These are phyloP conservation scores for Elegia similella DNA, from an alignment of 2,888 invertebrate genomes.

Conservation along the genomic window DNA sequence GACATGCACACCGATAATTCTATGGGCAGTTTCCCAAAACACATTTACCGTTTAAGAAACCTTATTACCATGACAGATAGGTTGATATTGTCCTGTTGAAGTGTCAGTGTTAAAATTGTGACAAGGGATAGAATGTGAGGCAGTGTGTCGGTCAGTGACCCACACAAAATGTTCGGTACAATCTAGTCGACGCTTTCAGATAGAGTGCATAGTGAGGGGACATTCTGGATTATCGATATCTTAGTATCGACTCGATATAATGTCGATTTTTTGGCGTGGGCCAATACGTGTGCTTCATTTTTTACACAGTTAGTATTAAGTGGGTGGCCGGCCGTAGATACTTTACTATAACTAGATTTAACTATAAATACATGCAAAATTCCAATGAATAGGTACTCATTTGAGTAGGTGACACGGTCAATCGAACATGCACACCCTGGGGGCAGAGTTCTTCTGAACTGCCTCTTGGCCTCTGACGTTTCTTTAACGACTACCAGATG, in stretches of 20 bases:
- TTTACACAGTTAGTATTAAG: too few species aligned
- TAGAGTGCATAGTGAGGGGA: conserved; percentile 50
- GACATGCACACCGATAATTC: conserved; percentile 21
- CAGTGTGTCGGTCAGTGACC: conserved; percentile 73
- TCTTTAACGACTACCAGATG: too few species aligned
- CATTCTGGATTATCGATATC: not conserved
- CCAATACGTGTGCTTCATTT: too few species aligned
- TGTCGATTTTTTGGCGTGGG: not conserved
- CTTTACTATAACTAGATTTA: too few species aligned
- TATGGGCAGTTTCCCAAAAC: conserved; percentile 20
- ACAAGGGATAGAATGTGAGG: conserved; percentile 57
- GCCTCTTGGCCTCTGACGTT: too few species aligned
- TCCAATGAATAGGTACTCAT: too few species aligned
- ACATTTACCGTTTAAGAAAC: conserved; percentile 19
- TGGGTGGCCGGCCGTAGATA: too few species aligned
- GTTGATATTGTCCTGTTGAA: conserved; percentile 21
- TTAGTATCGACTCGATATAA: not conserved
- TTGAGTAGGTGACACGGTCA: too few species aligned
- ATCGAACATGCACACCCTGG: too few species aligned
- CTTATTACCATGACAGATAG: conserved; percentile 20
- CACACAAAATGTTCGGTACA: conserved; percentile 57
- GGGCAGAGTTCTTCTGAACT: too few species aligned
- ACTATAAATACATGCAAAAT: too few species aligned
- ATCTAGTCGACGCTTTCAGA: conserved; percentile 54
- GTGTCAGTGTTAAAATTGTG: conserved; percentile 29